Percentiles rank a stretch among this genome's conserved stretches.
Conservation (phyloP, 2,888 invertebrate species). For the Acrocera orbiculus region DNA sequence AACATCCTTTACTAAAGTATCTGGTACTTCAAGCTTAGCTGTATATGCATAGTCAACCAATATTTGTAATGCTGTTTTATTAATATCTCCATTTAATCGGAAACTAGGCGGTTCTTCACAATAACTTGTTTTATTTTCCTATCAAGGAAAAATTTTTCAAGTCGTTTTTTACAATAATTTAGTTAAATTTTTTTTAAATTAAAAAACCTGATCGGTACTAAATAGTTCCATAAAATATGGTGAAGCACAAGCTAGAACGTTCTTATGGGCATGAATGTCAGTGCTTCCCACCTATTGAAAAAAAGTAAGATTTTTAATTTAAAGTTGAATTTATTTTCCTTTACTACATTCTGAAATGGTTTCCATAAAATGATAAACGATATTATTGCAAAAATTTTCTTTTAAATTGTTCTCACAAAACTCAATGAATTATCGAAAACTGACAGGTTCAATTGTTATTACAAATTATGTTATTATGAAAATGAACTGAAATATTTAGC, state of each 20-base stretch:
- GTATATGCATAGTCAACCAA: slow-evolving; percentile 74
- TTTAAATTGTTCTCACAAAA: too few relatives aligned
- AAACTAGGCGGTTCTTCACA: slow-evolving; percentile 25
- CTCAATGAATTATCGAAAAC: too few relatives aligned
- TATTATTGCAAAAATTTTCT: too few relatives aligned
- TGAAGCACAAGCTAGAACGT: slow-evolving; percentile 61
- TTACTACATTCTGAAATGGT: too few relatives aligned
- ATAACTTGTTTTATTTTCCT: slow-evolving; percentile 28
- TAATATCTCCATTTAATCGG: slow-evolving; percentile 45
- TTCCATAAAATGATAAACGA: too few relatives aligned
- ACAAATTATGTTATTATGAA: too few relatives aligned
- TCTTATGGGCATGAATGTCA: slow-evolving; percentile 60
- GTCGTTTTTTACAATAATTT: too few relatives aligned
- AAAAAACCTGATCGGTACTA: slow-evolving; percentile 35
- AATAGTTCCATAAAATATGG: slow-evolving; percentile 61
- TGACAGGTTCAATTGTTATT: too few relatives aligned
- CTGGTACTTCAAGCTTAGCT: slow-evolving; percentile 39
- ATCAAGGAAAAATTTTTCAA: slow-evolving; percentile 2
- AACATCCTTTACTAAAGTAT: slow-evolving; percentile 46
- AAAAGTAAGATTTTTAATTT: too few relatives aligned
- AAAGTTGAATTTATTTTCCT: too few relatives aligned
- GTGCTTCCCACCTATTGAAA: slow-evolving; percentile 40
- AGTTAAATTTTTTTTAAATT: not conserved
- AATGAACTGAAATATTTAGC: too few relatives aligned
- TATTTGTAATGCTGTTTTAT: slow-evolving; percentile 49